Evolutionary conservation across 2,113 vertebrate species (phyloP), one percentile per base, ranked within the genome.

Genomic region (Alexandromys fortis): DNA sequence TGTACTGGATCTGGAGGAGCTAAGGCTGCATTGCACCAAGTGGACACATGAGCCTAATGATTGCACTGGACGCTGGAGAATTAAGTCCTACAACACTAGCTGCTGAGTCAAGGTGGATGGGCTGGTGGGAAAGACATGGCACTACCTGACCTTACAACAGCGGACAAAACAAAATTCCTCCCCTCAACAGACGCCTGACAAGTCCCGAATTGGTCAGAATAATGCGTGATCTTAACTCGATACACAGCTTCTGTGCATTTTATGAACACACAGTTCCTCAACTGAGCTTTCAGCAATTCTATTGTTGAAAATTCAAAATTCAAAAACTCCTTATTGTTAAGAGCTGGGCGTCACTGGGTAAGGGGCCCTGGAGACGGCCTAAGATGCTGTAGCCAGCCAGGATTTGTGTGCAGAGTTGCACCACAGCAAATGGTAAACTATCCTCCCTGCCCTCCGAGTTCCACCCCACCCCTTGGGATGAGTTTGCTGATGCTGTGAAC

Each of bases 191-290:
- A 96, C 72, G n/a, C 4, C 73, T 96, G 92, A 86, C 95, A 92
- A 89, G 86, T 35, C 73, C 35, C 65, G 88, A 95, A 63, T 92
- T 77, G 86, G 92, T 94, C 55, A 47, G 77, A 94, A 92, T n/a
- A 90, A 55, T 42, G 11, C 47, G 5, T 3, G 76, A 96, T 93
- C 93, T 90, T 92, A 94, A 79, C 79, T 67, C 24, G 70, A 73
- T 65, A 28, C 70, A 42, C 35, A 77, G 77, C 77, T 95, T 86
- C 93, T 58, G 68, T 70, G 92, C 1, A 0, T 77, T 90, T 90
- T 73, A 92, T 49, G 93, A 96, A 92, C 77, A 92, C 47, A 82
- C 76, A 96, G 86, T 94, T 96, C 97, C 95, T 96, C 95, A 97
- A 97, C 63, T 89, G 96, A 91, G 81, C 87, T 93, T 83, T 76